A percentile compares a stretch with the other conserved stretches of the same genome.
Evolutionary conservation across 2,113 vertebrate genomes (phyloP).

Genomic region (Coracopsis vasa): DNA sequence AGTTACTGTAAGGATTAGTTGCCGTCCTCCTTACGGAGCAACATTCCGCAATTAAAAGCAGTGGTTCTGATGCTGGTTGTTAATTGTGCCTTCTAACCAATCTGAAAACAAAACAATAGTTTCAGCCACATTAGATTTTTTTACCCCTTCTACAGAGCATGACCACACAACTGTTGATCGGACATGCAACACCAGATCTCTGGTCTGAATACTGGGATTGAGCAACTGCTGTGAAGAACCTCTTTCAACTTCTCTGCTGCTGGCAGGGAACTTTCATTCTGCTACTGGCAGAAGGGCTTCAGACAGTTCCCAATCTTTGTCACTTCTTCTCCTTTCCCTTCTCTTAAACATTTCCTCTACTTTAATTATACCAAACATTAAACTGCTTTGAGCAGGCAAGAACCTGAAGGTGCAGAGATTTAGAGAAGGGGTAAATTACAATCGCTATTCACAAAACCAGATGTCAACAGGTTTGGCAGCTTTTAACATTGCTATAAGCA

Average conservation of each 20-base stretch:
- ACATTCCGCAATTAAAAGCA: neutral
- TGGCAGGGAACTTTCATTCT: neutral
- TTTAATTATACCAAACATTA: neutral
- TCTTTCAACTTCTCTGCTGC: neutral
- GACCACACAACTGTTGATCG: neutral
- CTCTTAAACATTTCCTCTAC: neutral
- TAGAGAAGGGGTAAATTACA: neutral
- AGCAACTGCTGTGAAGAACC: neutral
- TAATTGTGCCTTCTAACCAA: neutral
- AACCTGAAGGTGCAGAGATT: neutral
- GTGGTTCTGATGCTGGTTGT: neutral
- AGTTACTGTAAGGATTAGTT: neutral
- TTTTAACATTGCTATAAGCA: neutral
- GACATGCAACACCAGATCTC: neutral
- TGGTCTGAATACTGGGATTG: neutral
- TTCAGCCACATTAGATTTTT: neutral
- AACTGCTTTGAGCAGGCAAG: neutral
- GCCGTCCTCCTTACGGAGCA: neutral
- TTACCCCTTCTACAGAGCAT: neutral
- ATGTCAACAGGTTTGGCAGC: neutral
- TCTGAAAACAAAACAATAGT: neutral
- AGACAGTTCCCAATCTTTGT: neutral
- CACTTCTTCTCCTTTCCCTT: neutral
- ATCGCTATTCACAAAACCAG: neutral
- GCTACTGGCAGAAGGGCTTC: neutral